Evolutionary conservation across 2,888 invertebrate species (phyloP).

Genomic region (Yponomeuta cagnagella): DNA sequence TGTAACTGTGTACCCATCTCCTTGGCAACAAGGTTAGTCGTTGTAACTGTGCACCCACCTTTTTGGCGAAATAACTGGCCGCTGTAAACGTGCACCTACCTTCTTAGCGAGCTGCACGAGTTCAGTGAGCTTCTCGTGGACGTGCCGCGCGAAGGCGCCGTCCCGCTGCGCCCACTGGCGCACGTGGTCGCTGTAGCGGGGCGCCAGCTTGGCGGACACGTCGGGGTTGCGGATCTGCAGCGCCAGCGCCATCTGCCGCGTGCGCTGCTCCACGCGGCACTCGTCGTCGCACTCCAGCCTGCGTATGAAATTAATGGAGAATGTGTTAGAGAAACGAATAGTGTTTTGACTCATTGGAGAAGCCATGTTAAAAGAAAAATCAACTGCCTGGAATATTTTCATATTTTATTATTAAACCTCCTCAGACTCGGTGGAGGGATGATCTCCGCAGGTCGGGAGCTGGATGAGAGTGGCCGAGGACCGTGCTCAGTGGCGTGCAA

Average conservation of each 20-base stretch:
- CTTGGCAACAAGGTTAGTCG: constrained; percentile 37
- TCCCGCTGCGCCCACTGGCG: constrained; percentile 89
- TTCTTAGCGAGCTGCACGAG: constrained; percentile 92
- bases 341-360: too few species aligned
- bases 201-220: constrained; percentile 84
- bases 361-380: too few species aligned
- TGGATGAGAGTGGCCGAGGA: too few species aligned
- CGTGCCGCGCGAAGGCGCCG: constrained; percentile 84
- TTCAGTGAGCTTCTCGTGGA: constrained; percentile 89
- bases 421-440: too few species aligned
- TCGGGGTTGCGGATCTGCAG: constrained; percentile 95
- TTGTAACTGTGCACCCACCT: constrained; percentile 37
- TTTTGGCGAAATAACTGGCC: too few species aligned
- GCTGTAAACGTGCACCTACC: constrained; percentile 73
- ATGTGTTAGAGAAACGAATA: too few species aligned
- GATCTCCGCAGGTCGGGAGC: too few species aligned
- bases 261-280: constrained; percentile 91
- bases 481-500: too few species aligned
- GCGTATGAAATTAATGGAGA: constrained; percentile 10
- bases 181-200: constrained; percentile 91
- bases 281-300: constrained; percentile 95
- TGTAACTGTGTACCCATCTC: too few species aligned
- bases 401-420: too few species aligned
- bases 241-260: constrained; percentile 91
- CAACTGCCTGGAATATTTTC: too few species aligned